Conservation (phyloP, 2,113 vertebrate species). For the Ammodytes marinus region DNA sequence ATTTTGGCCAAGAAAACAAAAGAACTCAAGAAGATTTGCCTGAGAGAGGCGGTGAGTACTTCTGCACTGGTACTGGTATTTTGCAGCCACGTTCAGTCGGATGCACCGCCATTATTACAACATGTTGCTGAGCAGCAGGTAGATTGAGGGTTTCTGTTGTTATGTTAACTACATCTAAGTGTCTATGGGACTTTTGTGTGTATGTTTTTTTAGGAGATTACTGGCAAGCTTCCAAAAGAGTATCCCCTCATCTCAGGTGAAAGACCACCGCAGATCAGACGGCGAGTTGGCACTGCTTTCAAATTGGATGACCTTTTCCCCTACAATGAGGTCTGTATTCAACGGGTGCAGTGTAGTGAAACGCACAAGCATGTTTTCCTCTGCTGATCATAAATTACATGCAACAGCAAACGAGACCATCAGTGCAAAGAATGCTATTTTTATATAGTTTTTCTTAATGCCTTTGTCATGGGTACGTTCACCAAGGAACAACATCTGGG, state of each 20-base stretch:
- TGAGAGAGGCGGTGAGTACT: slow-evolving; percentile 94
- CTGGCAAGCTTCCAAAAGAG: slow-evolving; percentile 94
- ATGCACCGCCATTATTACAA: slow-evolving; percentile 32
- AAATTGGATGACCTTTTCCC: slow-evolving; percentile 94
- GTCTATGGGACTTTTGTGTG: slow-evolving; percentile 17
- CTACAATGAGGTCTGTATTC: slow-evolving; percentile 89
- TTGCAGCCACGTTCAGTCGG: slow-evolving; percentile 5
- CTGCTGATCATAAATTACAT: no score
- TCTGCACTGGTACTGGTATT: neutral
- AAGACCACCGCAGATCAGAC: slow-evolving; percentile 91
- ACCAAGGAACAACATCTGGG: no score
- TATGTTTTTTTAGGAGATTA: slow-evolving; percentile 89
- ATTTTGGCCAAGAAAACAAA: slow-evolving; percentile 92
- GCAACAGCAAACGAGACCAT: no score
- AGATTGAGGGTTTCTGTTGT: slow-evolving; percentile 25
- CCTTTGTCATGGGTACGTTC: no score
- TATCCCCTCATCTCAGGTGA: slow-evolving; percentile 93
- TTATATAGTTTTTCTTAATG: no score
- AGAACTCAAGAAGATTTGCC: slow-evolving; percentile 95
- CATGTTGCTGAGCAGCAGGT: neutral
- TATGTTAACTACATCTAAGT: slow-evolving; percentile 10
- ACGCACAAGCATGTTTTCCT: neutral
- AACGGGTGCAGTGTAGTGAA: slow-evolving; percentile 2
- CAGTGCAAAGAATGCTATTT: no score
- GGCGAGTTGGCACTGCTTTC: slow-evolving; percentile 92